Conservation (phyloP, 2,113 vertebrate species). For the Pipra filicauda region DNA sequence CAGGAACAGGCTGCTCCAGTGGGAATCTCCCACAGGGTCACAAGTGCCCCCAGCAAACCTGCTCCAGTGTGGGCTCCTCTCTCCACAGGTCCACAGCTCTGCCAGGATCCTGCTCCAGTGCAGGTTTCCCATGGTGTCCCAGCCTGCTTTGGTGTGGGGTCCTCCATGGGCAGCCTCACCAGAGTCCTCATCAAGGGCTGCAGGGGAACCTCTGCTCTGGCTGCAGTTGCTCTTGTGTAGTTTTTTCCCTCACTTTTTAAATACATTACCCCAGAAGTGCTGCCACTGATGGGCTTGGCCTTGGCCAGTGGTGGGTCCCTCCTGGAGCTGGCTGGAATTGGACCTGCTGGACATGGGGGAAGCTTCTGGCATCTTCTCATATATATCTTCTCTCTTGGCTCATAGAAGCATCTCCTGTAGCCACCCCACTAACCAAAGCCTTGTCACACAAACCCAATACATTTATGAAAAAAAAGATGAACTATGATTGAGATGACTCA, state of each 20-base stretch:
- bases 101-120: neutral
- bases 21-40: neutral
- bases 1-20: neutral
- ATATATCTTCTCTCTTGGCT: no score
- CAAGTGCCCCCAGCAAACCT: neutral
- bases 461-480: neutral
- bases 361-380: neutral
- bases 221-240: neutral
- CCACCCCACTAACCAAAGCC: neutral
- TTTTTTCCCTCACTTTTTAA: neutral
- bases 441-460: fast-evolving
- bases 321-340: neutral
- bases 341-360: neutral
- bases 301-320: neutral
- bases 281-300: neutral
- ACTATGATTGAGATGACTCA: neutral
- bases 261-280: neutral
- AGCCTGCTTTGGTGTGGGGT: no score
- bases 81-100: neutral
- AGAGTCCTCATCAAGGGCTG: neutral
- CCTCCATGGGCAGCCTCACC: neutral
- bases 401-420: neutral
- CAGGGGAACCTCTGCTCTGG: neutral
- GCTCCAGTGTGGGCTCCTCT: neutral
- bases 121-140: neutral